Evolutionary conservation across 2,113 vertebrate species (phyloP), one percentile per base, ranked within the genome.

Genomic region (Condylura cristata): DNA sequence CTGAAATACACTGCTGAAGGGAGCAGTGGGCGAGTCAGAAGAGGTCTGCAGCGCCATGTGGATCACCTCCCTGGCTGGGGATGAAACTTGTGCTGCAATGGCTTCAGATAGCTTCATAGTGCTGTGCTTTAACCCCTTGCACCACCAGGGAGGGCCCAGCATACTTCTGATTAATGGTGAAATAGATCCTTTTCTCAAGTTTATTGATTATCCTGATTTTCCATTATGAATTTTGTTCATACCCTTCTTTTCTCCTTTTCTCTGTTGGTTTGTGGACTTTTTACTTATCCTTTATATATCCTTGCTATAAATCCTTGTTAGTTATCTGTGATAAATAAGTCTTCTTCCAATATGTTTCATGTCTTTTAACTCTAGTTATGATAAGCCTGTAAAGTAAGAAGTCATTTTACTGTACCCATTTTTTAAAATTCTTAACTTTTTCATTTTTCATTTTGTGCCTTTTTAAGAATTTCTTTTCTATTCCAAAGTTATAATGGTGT

Each of bases 401-500:
- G 28, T 70, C 88, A 82, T 89, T 89, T 76, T 84, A 89, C 14
- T 76, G 11, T 48, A 70, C 76, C 44, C 70, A 76, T 78, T 83
- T 83, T 53, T 12, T 22, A 39, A 48, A 44, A 61, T 61, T 5
- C 66, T 88, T 86, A 75, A 2, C 63, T 83, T 83, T 63, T 58
- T 71, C 68, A 39, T 46, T 75, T 68, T 83, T 93, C 48, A 37
- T 65, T 93, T 83, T 93, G n/a, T 93, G 56, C 26, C 32, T 93
- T 89, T 82, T 89, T 41, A 84, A 89, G 51, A 78, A 78, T 37
- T 89, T 88, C 7, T 75, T 89, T 83, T 76, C 39, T 75, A 66
- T 30, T 68, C n/a, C 48, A 39, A 68, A 83, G 17, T 68, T n/a
- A 89, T 72, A 87, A 60, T 70, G 28, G 39, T 88, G 18, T 82